phyloP scores from a whole-genome alignment of 2,113 vertebrate species.

The Limanda limanda region DNA sequence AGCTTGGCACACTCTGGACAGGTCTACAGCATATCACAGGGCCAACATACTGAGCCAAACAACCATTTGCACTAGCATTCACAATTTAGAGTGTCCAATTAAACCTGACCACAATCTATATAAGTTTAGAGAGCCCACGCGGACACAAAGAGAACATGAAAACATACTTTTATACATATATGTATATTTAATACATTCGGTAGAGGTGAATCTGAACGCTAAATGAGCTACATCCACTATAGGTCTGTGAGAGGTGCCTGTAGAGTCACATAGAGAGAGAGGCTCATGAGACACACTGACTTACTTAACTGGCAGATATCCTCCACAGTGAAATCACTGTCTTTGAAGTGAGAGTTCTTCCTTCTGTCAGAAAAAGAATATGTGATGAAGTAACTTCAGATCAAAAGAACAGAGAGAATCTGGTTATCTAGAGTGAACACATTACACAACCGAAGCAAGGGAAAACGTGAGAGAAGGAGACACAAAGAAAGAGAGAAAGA shows the following conservation, averaged over 20 bases:
- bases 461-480: too few relatives aligned
- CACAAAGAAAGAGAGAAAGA: neutral
- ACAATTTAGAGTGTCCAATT: too few relatives aligned
- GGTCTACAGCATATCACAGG: too few relatives aligned
- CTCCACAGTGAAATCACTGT: constrained; percentile 90
- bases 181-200: too few relatives aligned
- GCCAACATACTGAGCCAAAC: too few relatives aligned
- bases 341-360: constrained; percentile 91
- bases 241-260: neutral
- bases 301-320: constrained; percentile 95
- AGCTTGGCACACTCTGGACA: too few relatives aligned
- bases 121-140: too few relatives aligned
- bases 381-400: constrained; percentile 2
- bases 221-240: neutral
- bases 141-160: neutral
- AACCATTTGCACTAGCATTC: too few relatives aligned
- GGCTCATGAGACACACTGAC: constrained; percentile 62
- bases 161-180: neutral
- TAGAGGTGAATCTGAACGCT: neutral
- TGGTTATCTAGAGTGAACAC: neutral
- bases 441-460: too few relatives aligned
- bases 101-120: too few relatives aligned
- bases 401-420: constrained; percentile 7
- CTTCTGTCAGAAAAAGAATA: constrained; percentile 79
- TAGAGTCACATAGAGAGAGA: neutral